A percentile compares a stretch with the other conserved stretches of the same genome.
Evolutionary conservation across 1,140 invertebrate genomes (phyloP).

Genomic region (Drosophila lacteicornis): DNA sequence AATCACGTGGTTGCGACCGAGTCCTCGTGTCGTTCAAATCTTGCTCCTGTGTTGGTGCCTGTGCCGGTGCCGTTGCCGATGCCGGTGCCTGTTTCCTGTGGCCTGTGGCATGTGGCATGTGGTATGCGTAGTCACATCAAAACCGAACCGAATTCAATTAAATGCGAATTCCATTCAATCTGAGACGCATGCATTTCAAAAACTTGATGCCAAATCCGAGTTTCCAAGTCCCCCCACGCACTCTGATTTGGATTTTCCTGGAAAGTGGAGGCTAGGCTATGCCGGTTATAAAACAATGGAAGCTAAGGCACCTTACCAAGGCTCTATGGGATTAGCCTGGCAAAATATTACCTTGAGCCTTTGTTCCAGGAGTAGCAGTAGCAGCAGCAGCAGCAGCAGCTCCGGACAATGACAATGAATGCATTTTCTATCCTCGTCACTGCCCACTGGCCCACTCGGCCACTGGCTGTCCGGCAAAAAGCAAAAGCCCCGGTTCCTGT

Average conservation of each 20-base stretch:
- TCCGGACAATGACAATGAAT: slow-evolving; percentile 24
- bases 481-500: background rate
- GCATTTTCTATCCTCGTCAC: slow-evolving; percentile 1
- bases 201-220: slow-evolving; percentile 23
- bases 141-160: slow-evolving; percentile 26
- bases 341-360: slow-evolving; percentile 26
- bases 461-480: background rate
- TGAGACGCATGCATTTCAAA: slow-evolving; percentile 27
- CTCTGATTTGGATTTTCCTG: too few relatives aligned
- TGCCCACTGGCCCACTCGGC: background rate
- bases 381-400: background rate
- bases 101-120: background rate
- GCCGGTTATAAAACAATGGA: slow-evolving; percentile 9
- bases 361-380: slow-evolving; percentile 8
- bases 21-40: background rate
- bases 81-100: background rate
- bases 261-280: too few relatives aligned
- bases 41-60: background rate
- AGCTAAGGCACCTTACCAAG: background rate
- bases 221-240: background rate
- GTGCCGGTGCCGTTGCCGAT: too few relatives aligned
- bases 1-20: slow-evolving; percentile 23
- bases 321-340: slow-evolving; percentile 20
- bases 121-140: slow-evolving; percentile 15
- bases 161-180: slow-evolving; percentile 31